Evolutionary conservation across 2,888 invertebrate genomes (phyloP).

Genomic region (Anoplius nigerrimus): DNA sequence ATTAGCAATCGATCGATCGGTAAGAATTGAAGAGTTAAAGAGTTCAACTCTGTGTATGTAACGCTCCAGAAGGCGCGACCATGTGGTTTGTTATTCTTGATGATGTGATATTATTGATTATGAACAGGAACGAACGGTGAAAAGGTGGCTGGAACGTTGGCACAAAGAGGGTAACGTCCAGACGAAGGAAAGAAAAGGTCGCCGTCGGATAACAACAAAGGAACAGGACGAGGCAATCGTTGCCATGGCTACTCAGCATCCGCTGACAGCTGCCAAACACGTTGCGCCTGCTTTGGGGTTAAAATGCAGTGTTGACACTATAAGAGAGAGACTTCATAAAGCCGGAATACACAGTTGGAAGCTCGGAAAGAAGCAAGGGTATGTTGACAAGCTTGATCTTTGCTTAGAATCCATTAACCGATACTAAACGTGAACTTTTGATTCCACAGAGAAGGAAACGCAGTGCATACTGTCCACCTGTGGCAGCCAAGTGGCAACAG

Average conservation of each 20-base stretch:
- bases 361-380: constrained; percentile 73
- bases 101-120: constrained; percentile 26
- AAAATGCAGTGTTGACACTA: constrained; percentile 72
- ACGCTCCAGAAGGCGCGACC: too few species aligned
- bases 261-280: constrained; percentile 72
- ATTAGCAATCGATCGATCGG: constrained; percentile 72
- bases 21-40: constrained; percentile 44
- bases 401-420: too few species aligned
- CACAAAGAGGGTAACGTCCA: constrained; percentile 72
- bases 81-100: too few species aligned
- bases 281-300: constrained; percentile 72
- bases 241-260: constrained; percentile 72
- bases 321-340: constrained; percentile 71
- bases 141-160: constrained; percentile 73
- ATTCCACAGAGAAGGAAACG: constrained; percentile 67
- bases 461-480: constrained; percentile 71
- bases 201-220: constrained; percentile 71
- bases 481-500: constrained; percentile 74
- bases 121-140: constrained; percentile 72
- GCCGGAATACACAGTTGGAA: constrained; percentile 74
- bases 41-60: constrained; percentile 27
- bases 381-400: constrained; percentile 13
- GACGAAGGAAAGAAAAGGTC: constrained; percentile 72
- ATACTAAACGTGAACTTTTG: neutral
- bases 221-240: constrained; percentile 73